These are phyloP conservation scores for Myodes glareolus DNA, from an alignment of 2,113 vertebrate genomes.

Conservation along the genomic window DNA sequence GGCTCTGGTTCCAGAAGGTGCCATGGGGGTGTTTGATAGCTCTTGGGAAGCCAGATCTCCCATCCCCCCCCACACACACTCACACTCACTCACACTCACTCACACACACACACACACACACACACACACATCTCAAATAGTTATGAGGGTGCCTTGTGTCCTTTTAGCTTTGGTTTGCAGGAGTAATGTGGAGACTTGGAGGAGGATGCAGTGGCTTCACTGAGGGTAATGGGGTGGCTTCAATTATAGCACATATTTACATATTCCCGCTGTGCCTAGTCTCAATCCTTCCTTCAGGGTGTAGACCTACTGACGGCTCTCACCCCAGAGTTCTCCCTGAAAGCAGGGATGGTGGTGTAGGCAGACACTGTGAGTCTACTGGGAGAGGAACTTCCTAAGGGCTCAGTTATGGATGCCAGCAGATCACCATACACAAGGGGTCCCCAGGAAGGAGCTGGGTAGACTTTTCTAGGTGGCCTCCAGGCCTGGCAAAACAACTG, in stretches of 20 bases:
- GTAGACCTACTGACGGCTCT: neutral
- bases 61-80: neutral
- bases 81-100: no score
- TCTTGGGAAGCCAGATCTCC: neutral
- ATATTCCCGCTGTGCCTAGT: neutral
- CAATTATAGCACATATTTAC: neutral
- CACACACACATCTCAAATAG: neutral
- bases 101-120: no score
- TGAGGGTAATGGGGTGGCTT: neutral
- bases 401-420: neutral
- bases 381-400: neutral
- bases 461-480: neutral
- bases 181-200: neutral
- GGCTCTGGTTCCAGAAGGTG: neutral
- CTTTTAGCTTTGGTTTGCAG: neutral
- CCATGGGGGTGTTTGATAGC: no score
- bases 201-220: neutral
- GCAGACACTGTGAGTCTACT: neutral
- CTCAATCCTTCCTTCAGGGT: neutral
- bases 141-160: neutral
- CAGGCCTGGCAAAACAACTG: neutral
- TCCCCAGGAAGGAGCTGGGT: fast-evolving
- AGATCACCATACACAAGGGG: fast-evolving
- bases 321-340: neutral
- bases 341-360: neutral